phyloP scores from a whole-genome alignment of 2,113 vertebrate genomes.

The Hydrolagus affinis region DNA sequence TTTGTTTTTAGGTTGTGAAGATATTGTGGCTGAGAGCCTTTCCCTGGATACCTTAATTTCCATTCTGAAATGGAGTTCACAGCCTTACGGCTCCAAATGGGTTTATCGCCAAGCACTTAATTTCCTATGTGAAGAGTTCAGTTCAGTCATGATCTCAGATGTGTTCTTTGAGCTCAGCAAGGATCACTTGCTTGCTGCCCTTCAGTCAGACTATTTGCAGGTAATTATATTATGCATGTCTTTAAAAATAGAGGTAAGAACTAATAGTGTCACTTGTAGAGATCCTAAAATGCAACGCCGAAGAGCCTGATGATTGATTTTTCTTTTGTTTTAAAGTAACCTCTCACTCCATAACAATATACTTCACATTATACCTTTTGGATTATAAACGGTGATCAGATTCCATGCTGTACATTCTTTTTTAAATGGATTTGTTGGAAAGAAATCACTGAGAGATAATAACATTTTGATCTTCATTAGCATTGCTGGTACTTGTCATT shows the following conservation, averaged over 20 bases:
- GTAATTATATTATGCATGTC: constrained; percentile 47
- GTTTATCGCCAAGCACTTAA: constrained; percentile 90
- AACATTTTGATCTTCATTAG: too few relatives aligned
- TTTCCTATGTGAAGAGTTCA: constrained; percentile 98
- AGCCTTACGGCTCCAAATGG: constrained; percentile 95
- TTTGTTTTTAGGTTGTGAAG: constrained; percentile 78
- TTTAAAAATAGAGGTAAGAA: not conserved
- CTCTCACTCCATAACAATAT: too few relatives aligned
- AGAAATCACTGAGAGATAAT: too few relatives aligned
- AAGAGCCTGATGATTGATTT: too few relatives aligned
- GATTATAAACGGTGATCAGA: too few relatives aligned
- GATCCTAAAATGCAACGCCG: too few relatives aligned
- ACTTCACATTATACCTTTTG: too few relatives aligned
- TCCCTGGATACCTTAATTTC: constrained; percentile 87
- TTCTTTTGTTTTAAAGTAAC: too few relatives aligned
- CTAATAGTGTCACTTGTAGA: not conserved
- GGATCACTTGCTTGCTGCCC: constrained; percentile 85
- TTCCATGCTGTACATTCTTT: too few relatives aligned
- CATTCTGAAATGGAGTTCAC: constrained; percentile 96
- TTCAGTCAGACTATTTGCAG: constrained; percentile 98
- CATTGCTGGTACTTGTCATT: too few relatives aligned
- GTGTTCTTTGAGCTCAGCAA: constrained; percentile 92
- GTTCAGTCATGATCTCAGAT: constrained; percentile 87
- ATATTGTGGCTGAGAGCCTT: constrained; percentile 92
- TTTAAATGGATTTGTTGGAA: too few relatives aligned